Conservation (phyloP, 2,888 invertebrate genomes). For the Nomada hirtipes region DNA sequence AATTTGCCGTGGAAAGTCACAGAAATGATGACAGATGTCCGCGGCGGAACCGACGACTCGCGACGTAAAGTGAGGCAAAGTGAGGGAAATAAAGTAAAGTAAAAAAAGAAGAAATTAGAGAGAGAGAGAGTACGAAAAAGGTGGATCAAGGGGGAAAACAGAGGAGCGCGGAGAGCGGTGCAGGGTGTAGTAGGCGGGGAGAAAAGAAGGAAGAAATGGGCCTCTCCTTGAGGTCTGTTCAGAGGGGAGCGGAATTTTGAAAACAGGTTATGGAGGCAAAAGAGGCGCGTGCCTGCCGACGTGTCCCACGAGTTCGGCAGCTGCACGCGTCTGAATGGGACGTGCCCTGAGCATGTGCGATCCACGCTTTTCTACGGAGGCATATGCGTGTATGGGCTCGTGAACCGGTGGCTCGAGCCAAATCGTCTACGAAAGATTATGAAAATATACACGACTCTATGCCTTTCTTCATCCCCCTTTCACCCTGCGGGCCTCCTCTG, state of each 20-base stretch:
- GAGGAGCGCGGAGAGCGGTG: neutral
- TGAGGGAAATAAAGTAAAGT: neutral
- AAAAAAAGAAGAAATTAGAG: neutral
- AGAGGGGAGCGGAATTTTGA: slow-evolving; percentile 62
- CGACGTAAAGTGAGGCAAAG: too few relatives aligned
- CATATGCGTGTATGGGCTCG: slow-evolving; percentile 53
- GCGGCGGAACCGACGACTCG: too few relatives aligned
- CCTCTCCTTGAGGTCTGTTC: slow-evolving; percentile 20
- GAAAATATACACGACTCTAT: slow-evolving; percentile 49
- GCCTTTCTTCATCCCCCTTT: neutral
- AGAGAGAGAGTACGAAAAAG: neutral
- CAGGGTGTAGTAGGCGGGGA: neutral
- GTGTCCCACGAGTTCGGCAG: slow-evolving; percentile 73
- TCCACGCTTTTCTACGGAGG: slow-evolving; percentile 67
- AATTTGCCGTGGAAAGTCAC: slow-evolving; percentile 17
- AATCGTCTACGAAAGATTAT: slow-evolving; percentile 61
- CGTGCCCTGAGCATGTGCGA: slow-evolving; percentile 75
- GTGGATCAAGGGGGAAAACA: neutral
- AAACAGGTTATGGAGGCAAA: slow-evolving; percentile 68
- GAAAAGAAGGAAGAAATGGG: slow-evolving; percentile 32
- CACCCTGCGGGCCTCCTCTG: slow-evolving; percentile 2
- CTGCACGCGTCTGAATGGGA: slow-evolving; percentile 74
- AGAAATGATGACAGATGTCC: too few relatives aligned
- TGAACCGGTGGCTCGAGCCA: slow-evolving; percentile 57
- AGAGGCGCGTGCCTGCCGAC: slow-evolving; percentile 69